A percentile compares a stretch with the other conserved stretches of the same genome.
Evolutionary conservation across 92 coral and sea anemone genomes (phyloP).

Genomic region (Phenganax marumi): DNA sequence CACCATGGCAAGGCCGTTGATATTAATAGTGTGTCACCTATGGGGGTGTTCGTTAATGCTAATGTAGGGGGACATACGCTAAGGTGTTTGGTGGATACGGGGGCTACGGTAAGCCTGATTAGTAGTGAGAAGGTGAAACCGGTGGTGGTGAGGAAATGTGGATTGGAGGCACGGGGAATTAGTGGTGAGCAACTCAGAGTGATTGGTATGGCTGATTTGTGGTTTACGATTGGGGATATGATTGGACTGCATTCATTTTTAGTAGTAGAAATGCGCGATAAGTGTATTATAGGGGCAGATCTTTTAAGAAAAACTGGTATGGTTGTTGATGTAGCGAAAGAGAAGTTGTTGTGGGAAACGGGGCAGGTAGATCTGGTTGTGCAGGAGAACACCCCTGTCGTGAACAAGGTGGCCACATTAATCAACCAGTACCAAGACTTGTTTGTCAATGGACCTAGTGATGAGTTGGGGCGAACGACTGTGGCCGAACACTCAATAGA

Average conservation of each 20-base stretch:
- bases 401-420: background rate
- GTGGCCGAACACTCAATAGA: background rate
- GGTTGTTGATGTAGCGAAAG: constrained; percentile 12
- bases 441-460: constrained; percentile 5
- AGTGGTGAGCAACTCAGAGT: constrained; percentile 1
- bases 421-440: background rate
- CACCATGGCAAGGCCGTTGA: background rate
- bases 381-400: background rate
- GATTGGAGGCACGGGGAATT: constrained; percentile 16
- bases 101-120: background rate
- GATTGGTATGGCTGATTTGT: background rate
- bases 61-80: background rate
- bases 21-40: background rate
- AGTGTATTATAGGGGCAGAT: background rate
- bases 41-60: background rate
- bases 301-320: background rate
- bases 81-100: constrained; percentile 4
- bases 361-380: background rate
- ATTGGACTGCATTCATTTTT: background rate
- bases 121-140: constrained; percentile 5
- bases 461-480: background rate
- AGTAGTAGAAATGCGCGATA: background rate
- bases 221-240: background rate
- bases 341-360: background rate
- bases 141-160: background rate